Evolutionary conservation across 2,113 vertebrate genomes (phyloP).

Genomic region (Tretioscincus oriximinensis): DNA sequence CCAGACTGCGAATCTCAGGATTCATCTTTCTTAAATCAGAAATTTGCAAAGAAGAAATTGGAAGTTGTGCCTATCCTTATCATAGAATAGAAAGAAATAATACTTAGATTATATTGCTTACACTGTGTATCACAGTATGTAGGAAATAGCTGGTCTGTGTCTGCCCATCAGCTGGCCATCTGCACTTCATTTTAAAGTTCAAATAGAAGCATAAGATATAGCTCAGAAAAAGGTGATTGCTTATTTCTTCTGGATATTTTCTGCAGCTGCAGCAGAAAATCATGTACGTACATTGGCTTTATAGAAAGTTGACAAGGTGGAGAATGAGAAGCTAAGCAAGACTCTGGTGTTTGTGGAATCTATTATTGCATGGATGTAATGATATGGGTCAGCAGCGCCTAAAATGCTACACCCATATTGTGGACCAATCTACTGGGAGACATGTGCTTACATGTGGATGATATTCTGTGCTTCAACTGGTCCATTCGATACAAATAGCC

Average conservation of each 20-base stretch:
- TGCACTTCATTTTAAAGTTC: background rate
- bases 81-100: background rate
- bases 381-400: too few species aligned
- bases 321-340: too few species aligned
- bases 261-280: background rate
- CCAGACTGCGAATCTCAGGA: background rate
- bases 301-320: too few species aligned
- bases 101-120: background rate
- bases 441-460: too few species aligned
- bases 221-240: background rate
- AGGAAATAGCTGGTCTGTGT: background rate
- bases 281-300: background rate
- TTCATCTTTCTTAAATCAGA: background rate
- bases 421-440: too few species aligned
- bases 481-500: too few species aligned
- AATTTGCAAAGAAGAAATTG: background rate
- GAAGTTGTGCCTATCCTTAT: background rate
- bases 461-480: too few species aligned
- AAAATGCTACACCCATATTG: too few species aligned
- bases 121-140: background rate
- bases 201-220: background rate
- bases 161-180: background rate
- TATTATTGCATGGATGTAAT: too few species aligned
- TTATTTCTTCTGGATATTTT: background rate
- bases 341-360: too few species aligned